These are phyloP conservation scores for Ametastegia equiseti DNA, from an alignment of 2,888 invertebrate genomes.

Conservation along the genomic window DNA sequence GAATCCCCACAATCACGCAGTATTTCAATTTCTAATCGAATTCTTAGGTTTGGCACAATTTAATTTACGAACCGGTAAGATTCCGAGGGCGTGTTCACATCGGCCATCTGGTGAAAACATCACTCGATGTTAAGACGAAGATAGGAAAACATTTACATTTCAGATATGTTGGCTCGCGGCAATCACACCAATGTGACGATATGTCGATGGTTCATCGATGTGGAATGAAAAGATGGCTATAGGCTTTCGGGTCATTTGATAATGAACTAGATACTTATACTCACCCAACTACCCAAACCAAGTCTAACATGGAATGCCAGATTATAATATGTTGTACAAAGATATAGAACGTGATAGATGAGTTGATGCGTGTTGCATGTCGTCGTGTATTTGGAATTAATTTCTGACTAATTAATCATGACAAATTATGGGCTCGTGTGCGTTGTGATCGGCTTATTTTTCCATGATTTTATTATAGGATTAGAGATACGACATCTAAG, in stretches of 20 bases:
- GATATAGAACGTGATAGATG: background rate
- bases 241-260: background rate
- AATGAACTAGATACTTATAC: background rate
- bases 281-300: background rate
- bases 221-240: background rate
- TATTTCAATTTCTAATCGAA: conserved; percentile 12
- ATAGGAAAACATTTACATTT: background rate
- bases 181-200: background rate
- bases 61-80: background rate
- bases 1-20: background rate
- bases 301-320: background rate
- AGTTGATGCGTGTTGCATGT: background rate
- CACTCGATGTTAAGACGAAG: background rate
- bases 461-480: background rate
- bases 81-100: background rate
- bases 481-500: background rate
- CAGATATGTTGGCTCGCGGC: background rate
- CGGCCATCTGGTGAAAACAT: background rate
- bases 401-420: conserved; percentile 7
- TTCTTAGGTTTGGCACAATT: conserved; percentile 24
- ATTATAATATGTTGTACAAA: conserved; percentile 18
- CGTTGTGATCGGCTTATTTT: background rate
- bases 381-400: background rate
- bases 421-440: background rate
- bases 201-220: background rate